A percentile compares a stretch with the other conserved stretches of the same genome.
phyloP scores from a whole-genome alignment of 2,888 invertebrate genomes.

The Pyrrhia umbra region DNA sequence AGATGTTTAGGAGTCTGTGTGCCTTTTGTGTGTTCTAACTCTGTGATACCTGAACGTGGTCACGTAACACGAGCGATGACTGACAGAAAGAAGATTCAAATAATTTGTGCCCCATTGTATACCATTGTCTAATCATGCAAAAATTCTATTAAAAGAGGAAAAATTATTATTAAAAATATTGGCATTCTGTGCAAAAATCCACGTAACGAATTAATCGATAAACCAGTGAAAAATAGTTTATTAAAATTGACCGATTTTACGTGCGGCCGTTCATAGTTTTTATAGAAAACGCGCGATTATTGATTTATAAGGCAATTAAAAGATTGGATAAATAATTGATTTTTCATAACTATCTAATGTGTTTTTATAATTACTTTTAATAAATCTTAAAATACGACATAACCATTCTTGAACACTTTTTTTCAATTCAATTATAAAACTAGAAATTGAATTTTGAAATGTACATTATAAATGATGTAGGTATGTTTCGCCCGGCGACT shows the following conservation, averaged over 20 bases:
- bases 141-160: not conserved
- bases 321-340: slow-evolving; percentile 23
- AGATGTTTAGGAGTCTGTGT: slow-evolving; percentile 77
- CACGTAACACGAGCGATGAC: slow-evolving; percentile 12
- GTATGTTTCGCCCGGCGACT: slow-evolving; percentile 16
- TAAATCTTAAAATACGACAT: not conserved
- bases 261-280: slow-evolving; percentile 20
- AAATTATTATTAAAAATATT: not conserved
- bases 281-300: slow-evolving; percentile 13
- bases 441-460: not conserved
- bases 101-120: slow-evolving; percentile 30
- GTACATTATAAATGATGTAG: not conserved
- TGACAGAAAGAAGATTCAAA: slow-evolving; percentile 19
- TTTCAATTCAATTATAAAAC: not conserved
- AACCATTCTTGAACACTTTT: slow-evolving; percentile 3
- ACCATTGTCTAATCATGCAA: slow-evolving; percentile 24
- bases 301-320: slow-evolving; percentile 39
- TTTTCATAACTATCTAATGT: slow-evolving; percentile 3
- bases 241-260: slow-evolving; percentile 27
- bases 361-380: not conserved
- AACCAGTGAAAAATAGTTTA: slow-evolving; percentile 21
- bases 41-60: slow-evolving; percentile 60
- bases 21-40: slow-evolving; percentile 75
- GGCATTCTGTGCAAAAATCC: slow-evolving; percentile 2
- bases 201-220: slow-evolving; percentile 13